These are phyloP conservation scores for Synergus umbraculus DNA, from an alignment of 2,888 invertebrate species.

Conservation along the genomic window DNA sequence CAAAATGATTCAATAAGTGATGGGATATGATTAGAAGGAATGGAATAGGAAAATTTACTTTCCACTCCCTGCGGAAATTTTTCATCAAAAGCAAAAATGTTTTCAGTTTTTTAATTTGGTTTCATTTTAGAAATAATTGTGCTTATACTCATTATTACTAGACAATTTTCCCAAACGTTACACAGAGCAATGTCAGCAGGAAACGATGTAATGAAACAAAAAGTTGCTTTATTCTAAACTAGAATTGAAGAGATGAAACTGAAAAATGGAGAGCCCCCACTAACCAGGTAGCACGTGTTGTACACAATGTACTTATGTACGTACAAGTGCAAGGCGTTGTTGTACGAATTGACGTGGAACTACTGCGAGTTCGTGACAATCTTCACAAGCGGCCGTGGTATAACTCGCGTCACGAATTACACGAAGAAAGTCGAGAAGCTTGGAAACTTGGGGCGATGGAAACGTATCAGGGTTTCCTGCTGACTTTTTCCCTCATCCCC, in stretches of 20 bases:
- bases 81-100: too few relatives aligned
- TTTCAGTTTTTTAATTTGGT: too few relatives aligned
- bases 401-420: background rate
- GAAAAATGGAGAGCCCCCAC: background rate
- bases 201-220: background rate
- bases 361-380: background rate
- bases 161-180: background rate
- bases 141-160: background rate
- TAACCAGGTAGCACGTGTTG: background rate
- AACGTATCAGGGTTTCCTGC: constrained; percentile 60
- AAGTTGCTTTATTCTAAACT: background rate
- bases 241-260: background rate
- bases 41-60: too few relatives aligned
- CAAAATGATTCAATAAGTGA: too few relatives aligned
- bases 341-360: background rate
- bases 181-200: background rate
- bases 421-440: constrained; percentile 39
- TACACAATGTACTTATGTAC: background rate
- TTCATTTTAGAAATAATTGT: too few relatives aligned
- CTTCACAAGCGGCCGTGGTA: background rate
- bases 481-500: constrained; percentile 16
- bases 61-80: too few relatives aligned
- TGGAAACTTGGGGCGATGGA: constrained; percentile 56
- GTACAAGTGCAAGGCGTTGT: background rate
- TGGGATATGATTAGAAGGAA: too few relatives aligned